A percentile compares a stretch with the other conserved stretches of the same genome.
Conservation (phyloP, 2,888 invertebrate genomes). For the Ceriagrion tenellum region DNA sequence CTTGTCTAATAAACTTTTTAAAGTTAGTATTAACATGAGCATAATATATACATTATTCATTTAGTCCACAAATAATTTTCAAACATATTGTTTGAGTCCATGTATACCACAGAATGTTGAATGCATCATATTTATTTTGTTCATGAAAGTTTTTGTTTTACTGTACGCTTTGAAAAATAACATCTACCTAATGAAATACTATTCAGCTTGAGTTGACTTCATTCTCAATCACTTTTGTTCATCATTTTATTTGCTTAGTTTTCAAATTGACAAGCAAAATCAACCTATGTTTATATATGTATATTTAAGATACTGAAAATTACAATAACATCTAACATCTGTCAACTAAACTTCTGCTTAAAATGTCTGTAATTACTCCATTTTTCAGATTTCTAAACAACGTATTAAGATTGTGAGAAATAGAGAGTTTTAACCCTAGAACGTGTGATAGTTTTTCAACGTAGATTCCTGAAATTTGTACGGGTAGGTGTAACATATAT, state of each 20-base stretch:
- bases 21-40: not conserved
- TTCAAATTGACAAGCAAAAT: not conserved
- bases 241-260: not conserved
- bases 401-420: conserved; percentile 20
- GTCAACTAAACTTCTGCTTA: not conserved
- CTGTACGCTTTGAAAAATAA: not conserved
- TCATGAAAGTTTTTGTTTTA: not conserved
- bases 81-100: too few species aligned
- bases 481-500: conserved; percentile 20
- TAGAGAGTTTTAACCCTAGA: conserved; percentile 38
- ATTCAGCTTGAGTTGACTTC: not conserved
- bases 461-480: conserved; percentile 34
- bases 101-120: not conserved
- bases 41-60: not conserved
- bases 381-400: conserved; percentile 39
- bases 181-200: not conserved
- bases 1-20: not conserved
- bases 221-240: not conserved
- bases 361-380: conserved; percentile 31
- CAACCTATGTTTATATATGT: not conserved
- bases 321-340: not conserved
- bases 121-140: not conserved
- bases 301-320: not conserved
- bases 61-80: too few species aligned
- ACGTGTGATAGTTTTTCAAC: conserved; percentile 39